These are phyloP conservation scores for Siderastrea radians DNA, from an alignment of 92 coral and sea anemone species.

Conservation along the genomic window DNA sequence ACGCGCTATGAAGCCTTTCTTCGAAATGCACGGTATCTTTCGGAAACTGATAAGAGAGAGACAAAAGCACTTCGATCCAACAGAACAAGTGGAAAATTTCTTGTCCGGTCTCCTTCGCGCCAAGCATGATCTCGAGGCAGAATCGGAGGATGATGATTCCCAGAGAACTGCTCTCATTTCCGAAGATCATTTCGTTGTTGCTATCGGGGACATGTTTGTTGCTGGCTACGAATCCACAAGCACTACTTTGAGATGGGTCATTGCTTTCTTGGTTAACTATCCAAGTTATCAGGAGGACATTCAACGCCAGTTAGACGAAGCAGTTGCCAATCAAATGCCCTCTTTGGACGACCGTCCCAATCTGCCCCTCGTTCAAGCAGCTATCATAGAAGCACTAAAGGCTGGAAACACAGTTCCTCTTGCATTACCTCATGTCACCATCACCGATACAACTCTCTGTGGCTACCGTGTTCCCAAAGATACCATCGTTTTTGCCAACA, in stretches of 20 bases:
- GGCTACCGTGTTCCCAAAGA: constrained; percentile 17
- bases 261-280: constrained; percentile 18
- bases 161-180: constrained; percentile 37
- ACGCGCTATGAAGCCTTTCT: background rate
- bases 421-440: constrained; percentile 38
- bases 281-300: constrained; percentile 34
- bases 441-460: constrained; percentile 36
- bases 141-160: background rate
- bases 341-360: constrained; percentile 34
- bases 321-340: constrained; percentile 31
- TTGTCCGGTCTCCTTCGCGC: background rate
- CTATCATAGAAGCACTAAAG: constrained; percentile 40
- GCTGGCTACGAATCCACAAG: constrained; percentile 56
- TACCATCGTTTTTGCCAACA: constrained; percentile 14
- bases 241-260: constrained; percentile 39
- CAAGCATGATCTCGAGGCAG: background rate
- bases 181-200: constrained; percentile 23
- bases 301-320: constrained; percentile 37
- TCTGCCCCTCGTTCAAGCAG: constrained; percentile 49
- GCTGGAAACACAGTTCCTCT: constrained; percentile 27
- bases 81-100: constrained; percentile 11
- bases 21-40: constrained; percentile 28
- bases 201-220: constrained; percentile 49
- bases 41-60: constrained; percentile 32
- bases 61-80: constrained; percentile 35